A percentile compares a stretch with the other conserved stretches of the same genome.
Conservation (phyloP, 1,140 invertebrate genomes). For the Drosophila repletoides region DNA sequence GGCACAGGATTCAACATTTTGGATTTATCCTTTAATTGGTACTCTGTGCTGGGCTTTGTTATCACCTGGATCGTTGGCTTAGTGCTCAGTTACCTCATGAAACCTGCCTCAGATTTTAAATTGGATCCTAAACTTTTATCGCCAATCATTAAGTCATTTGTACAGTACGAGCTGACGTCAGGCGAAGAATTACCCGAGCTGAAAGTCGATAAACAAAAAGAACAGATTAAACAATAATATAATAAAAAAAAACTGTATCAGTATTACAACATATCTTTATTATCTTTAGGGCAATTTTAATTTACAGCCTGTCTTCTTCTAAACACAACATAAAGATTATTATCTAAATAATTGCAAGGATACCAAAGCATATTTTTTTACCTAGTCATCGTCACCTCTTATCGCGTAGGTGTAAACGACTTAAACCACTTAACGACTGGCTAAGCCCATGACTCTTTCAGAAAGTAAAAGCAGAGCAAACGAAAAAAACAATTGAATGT, state of each 20-base stretch:
- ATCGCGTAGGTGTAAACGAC: too few species aligned
- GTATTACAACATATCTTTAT: constrained; percentile 6
- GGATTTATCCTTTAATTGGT: constrained; percentile 85
- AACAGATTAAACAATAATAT: not conserved
- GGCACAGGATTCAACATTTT: constrained; percentile 82
- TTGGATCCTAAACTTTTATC: constrained; percentile 81
- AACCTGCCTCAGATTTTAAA: constrained; percentile 55
- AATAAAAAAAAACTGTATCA: constrained; percentile 1
- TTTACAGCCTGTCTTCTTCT: too few species aligned
- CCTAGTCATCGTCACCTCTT: too few species aligned
- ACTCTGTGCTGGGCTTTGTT: constrained; percentile 84
- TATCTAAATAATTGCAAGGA: too few species aligned
- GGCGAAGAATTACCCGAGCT: constrained; percentile 50
- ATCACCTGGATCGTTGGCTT: constrained; percentile 85
- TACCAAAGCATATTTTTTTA: too few species aligned
- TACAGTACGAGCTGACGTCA: constrained; percentile 44
- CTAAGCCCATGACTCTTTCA: too few species aligned
- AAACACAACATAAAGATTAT: too few species aligned
- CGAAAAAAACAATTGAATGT: too few species aligned
- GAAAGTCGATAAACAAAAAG: constrained; percentile 36
- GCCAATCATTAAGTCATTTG: constrained; percentile 68
- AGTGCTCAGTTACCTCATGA: constrained; percentile 76
- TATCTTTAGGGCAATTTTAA: too few species aligned
- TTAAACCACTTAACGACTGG: too few species aligned
- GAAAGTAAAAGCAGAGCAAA: too few species aligned